Evolutionary conservation across 2,888 invertebrate genomes (phyloP).

Genomic region (Cataglyphis livida): DNA sequence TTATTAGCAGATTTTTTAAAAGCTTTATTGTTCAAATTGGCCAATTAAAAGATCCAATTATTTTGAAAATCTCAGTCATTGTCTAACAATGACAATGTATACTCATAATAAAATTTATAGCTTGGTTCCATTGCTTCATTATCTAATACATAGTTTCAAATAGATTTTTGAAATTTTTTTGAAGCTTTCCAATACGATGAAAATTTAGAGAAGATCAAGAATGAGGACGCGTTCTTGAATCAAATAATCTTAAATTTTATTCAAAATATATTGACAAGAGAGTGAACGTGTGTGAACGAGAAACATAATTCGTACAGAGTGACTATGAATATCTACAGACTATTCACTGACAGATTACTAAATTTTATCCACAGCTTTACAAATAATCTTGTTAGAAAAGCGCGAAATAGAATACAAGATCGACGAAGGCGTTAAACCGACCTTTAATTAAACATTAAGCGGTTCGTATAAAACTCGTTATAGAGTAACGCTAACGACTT

Average conservation of each 20-base stretch:
- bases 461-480: conserved; percentile 38
- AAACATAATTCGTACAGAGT: no score
- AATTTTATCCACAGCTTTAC: neutral
- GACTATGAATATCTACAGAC: neutral
- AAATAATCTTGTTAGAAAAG: neutral
- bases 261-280: neutral
- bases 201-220: neutral
- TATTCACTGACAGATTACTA: neutral
- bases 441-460: conserved; percentile 19
- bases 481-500: conserved; percentile 41
- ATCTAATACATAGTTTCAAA: neutral
- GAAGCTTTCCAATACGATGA: neutral
- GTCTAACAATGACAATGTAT: neutral
- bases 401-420: neutral
- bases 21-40: no score
- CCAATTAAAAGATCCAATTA: no score
- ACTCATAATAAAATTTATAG: neutral
- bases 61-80: no score
- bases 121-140: neutral
- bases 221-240: neutral
- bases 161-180: neutral
- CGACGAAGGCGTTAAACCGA: conserved; percentile 16
- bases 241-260: neutral
- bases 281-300: no score
- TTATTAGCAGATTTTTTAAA: neutral